Base-by-base conservation (phyloP, 2,797 vertebrate species). In the Avahi laniger region DNA sequence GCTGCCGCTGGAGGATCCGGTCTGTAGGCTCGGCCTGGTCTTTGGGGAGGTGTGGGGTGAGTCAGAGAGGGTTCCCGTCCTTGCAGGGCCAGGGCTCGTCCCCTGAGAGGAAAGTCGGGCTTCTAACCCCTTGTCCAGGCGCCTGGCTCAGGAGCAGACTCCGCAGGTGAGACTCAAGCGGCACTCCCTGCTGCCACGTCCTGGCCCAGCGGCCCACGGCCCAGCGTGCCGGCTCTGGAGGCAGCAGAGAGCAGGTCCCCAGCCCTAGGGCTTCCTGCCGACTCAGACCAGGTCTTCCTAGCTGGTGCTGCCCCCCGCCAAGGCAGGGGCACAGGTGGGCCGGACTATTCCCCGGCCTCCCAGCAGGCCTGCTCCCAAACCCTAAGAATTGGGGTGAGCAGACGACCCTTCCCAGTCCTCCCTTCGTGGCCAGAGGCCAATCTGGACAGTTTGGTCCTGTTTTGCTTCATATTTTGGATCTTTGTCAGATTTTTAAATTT, bases 111-210 rank as follows among this genome's bases (percentile, higher is more conserved):
- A 26, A 18, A 70, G 63, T 11, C 54, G 24, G 65, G 17, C 15
- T n/a, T 48, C 65, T 54, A 28, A 35, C 24, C 24, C 41, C 41
- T 46, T 26, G 5, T 4, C 24, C 6, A 20, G 54, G 11, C 15
- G 6, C n/a, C 50, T 20, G 28, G 48, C 41, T 35, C 89, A 54
- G 35, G 30, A 50, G 81, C 20, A 52, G 13, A 43, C 28, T 46
- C 22, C 4, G 20, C 12, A 72, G 67, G 46, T 20, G 22, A 59
- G 2, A 76, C 50, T 33, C 83, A 8, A 28, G 63, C 6, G 41
- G 63, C 0, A 33, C 12, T 35, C 10, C 7, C 46, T 13, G 4
- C 28, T 10, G 38, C 5, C 8, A 69, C 30, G 2, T 0, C 28
- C 59, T 50, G 33, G 41, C 18, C 14, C 48, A 59, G 52, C 54